Conservation (phyloP, 2,113 vertebrate genomes). For the Onychostruthus taczanowskii region DNA sequence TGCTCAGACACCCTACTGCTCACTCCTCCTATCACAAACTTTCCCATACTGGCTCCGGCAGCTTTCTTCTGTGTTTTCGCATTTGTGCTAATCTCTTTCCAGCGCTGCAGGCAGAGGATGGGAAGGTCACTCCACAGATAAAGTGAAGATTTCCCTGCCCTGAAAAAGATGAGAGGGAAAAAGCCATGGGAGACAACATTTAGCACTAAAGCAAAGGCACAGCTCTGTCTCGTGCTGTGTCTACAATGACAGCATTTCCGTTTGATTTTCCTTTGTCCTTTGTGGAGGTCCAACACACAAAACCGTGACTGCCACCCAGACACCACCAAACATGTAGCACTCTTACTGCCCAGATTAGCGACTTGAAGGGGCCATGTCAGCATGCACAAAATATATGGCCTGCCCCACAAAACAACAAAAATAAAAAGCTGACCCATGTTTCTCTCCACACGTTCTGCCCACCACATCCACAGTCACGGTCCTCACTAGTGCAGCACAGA, state of each 20-base stretch:
- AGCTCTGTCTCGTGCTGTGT: not conserved
- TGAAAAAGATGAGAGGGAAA: not conserved
- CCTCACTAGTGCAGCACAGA: not conserved
- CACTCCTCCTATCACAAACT: not conserved
- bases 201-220: not conserved
- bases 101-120: not conserved
- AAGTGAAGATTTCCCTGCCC: not conserved
- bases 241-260: not conserved
- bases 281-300: not conserved
- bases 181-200: not conserved
- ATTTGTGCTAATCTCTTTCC: slow-evolving; percentile 14
- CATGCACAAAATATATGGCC: rapidly evolving
- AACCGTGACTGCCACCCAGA: not conserved
- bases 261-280: not conserved
- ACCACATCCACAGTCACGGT: rapidly evolving
- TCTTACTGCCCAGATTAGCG: not conserved
- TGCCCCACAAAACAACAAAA: not conserved
- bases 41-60: not conserved
- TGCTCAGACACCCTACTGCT: slow-evolving; percentile 19
- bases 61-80: slow-evolving; percentile 35
- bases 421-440: not conserved
- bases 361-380: not conserved
- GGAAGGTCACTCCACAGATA: not conserved
- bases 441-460: not conserved
- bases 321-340: not conserved